phyloP scores from a whole-genome alignment of 2,888 invertebrate species.

The Torymus aiolomorphi region DNA sequence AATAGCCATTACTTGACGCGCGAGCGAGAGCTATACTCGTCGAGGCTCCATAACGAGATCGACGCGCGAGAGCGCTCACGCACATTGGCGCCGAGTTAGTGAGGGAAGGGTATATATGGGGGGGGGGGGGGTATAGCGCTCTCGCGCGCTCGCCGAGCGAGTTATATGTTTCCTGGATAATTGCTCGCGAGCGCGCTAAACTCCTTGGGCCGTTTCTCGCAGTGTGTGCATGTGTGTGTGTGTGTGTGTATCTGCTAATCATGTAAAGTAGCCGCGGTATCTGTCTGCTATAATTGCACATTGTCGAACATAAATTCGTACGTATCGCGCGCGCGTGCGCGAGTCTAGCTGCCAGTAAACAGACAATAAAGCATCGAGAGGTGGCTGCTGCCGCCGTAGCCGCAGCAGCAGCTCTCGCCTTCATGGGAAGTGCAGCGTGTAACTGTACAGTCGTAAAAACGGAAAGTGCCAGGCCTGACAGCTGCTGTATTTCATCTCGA shows the following conservation, averaged over 20 bases:
- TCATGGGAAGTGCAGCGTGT: conserved; percentile 20
- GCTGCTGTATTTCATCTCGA: conserved; percentile 43
- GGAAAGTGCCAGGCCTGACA: conserved; percentile 45
- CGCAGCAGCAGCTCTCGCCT: neutral
- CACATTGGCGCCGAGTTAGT: neutral
- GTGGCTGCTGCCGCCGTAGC: neutral
- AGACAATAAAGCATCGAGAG: conserved; percentile 60
- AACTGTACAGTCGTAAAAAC: conserved; percentile 46
- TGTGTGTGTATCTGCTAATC: conserved; percentile 63
- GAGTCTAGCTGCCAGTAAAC: conserved; percentile 59
- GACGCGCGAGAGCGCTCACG: neutral
- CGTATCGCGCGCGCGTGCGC: conserved; percentile 60
- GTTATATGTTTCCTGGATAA: conserved; percentile 65
- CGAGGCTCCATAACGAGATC: conserved; percentile 32
- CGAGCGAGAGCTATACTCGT: conserved; percentile 13
- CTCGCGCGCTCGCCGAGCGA: neutral
- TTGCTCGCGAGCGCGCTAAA: conserved; percentile 64
- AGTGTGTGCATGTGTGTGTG: no score
- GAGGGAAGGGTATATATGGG: neutral
- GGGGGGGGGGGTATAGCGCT: no score
- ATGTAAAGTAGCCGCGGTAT: conserved; percentile 64
- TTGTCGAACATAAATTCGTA: conserved; percentile 68
- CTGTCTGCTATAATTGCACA: conserved; percentile 65
- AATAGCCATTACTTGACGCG: conserved; percentile 66
- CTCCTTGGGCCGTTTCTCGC: conserved; percentile 49